Evolutionary conservation across 2,888 invertebrate genomes (phyloP), one percentile per base, ranked within the genome.

Genomic region (Dysmachus trigonus): DNA sequence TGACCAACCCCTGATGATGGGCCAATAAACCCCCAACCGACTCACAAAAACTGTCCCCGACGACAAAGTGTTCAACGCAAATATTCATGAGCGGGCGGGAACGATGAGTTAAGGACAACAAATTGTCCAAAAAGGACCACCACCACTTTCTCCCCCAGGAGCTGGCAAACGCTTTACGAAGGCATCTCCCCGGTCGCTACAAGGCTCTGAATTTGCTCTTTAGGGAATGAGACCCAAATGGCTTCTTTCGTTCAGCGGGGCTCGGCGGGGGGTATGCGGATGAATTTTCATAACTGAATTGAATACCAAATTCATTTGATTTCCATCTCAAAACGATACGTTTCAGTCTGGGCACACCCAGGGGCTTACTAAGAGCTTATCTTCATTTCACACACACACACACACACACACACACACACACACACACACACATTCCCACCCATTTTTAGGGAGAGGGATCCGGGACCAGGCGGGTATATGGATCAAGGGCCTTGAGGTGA

Each of bases 291-390:
- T 77, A 77, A 77, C 77, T 47, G 47, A 77, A 77, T 77, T 77
- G 77, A 77, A 77, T 77, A 41, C 77, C 77, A 77, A 77, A 77
- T 77, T 77, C 77, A 77, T 77, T 77, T 77, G 77, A 77, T 77
- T 77, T 77, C 77, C 77, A 77, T 77, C 77, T 47, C 22, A 77
- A 77, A 77, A 77, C 77, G 77, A 77, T 77, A 77, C 77, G 77
- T 51, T 41, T 77, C 77, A 47, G 77, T 77, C 47, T 13, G 35
- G 41, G 77, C 22, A 41, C 6, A 18, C 41, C 22, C 47, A 15
- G 27, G 77, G 77, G 77, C 77, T 77, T 77, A 41, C 47, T 41
- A 47, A 27, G 47, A 30, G 77, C 47, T 47, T 77, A 77, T 77
- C 47, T 76, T 47, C 13, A 41, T 30, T 15, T 27, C 22, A 27